Evolutionary conservation across 2,888 invertebrate genomes (phyloP), one percentile per base, ranked within the genome.

Genomic region (Monopis laevigella): DNA sequence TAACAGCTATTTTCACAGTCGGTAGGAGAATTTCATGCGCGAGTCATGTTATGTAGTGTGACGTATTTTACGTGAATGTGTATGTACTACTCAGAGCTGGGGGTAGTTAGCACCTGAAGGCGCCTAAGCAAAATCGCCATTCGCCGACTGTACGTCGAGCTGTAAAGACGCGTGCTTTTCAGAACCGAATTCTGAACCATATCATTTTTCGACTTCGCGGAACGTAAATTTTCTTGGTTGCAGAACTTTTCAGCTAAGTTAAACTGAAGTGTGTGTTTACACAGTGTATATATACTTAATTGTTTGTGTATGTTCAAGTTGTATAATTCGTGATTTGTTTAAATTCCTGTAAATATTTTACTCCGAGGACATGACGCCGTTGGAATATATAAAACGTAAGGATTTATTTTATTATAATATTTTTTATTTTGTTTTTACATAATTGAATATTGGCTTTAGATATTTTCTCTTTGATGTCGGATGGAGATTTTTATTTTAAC

Each of bases 381-480:
- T 61, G 67, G 64, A 59, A 65, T 62, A 58, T 54, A 48, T 48
- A 56, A 58, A 56, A 58, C 51, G 72, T 74, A 59, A 74, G 72
- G 58, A 47, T 50, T 55, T 58, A 58, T 57, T 57, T 53, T 65
- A 52, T 51, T 59, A 55, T 63, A 56, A 56, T 56, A 50, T 50
- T 45, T 51, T 54, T 51, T 50, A 54, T 57, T 52, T 56, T 55
- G 55, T 55, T 55, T 11, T 39, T 32, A 32, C 17, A 17, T 17
- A 32, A 32, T 32, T 17, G 32, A 32, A 32, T 17, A 17, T 17
- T 3, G 17, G 16, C 14, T 14, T 32, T 3, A 17, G 17, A 32
- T 32, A n/a, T 21, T 21, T 21, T 21, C 17, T 17, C 32, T 32
- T 32, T 32, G 32, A 32, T 32, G 17, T 32, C 30, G 11, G 30